A percentile compares a stretch with the other conserved stretches of the same genome.
phyloP scores from a whole-genome alignment of 2,888 invertebrate genomes.

The Antitype chi region DNA sequence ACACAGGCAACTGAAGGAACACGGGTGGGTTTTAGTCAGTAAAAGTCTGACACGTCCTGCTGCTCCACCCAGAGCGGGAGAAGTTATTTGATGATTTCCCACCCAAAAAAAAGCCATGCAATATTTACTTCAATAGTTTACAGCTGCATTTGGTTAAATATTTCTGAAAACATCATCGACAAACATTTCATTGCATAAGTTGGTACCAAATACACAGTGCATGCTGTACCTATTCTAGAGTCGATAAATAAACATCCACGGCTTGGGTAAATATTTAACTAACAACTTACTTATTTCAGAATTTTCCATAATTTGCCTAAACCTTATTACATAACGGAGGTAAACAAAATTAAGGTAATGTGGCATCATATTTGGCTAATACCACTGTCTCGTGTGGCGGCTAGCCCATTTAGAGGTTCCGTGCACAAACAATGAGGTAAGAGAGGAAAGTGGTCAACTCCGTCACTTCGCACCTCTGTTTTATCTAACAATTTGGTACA shows the following conservation, averaged over 20 bases:
- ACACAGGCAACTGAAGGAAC: too few relatives aligned
- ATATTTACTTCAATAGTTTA: conserved; percentile 33
- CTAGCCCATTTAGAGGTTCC: conserved; percentile 40
- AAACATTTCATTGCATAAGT: conserved; percentile 21
- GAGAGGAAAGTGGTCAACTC: conserved; percentile 50
- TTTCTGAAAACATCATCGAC: conserved; percentile 16
- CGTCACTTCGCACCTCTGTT: conserved; percentile 53
- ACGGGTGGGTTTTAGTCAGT: too few relatives aligned
- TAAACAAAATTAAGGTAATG: conserved; percentile 30
- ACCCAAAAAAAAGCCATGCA: too few relatives aligned
- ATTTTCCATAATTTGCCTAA: conserved; percentile 25
- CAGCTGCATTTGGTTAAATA: conserved; percentile 1
- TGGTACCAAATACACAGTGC: too few relatives aligned
- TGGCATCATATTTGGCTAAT: conserved; percentile 39
- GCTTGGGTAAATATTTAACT: conserved; percentile 28
- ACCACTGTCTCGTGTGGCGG: neutral
- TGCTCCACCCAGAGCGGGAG: too few relatives aligned
- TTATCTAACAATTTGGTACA: conserved; percentile 58
- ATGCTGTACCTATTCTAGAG: neutral
- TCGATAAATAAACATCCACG: conserved; percentile 6
- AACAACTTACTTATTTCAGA: conserved; percentile 15
- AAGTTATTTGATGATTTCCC: too few relatives aligned
- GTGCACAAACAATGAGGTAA: conserved; percentile 62
- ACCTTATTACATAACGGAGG: conserved; percentile 28
- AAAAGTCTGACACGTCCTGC: too few relatives aligned